A percentile compares a stretch with the other conserved stretches of the same genome.
These are phyloP conservation scores for Semnopithecus entellus DNA, from an alignment of 2,113 vertebrate genomes.

Conservation along the genomic window DNA sequence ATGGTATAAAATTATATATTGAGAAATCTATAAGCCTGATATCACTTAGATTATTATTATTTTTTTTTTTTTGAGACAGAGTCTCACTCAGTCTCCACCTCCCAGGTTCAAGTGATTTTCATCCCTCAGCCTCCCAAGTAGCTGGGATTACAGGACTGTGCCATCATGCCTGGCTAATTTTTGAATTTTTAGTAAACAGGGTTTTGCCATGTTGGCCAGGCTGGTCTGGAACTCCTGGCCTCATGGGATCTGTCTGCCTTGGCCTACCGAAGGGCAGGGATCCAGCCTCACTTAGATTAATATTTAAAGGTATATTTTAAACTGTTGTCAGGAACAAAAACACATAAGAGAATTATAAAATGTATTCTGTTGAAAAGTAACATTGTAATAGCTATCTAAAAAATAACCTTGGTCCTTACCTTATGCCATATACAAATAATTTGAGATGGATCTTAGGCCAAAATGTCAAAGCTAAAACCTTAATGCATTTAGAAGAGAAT, in stretches of 20 bases:
- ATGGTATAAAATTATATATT: not conserved
- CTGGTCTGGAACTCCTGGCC: too few relatives aligned
- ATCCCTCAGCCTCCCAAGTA: too few relatives aligned
- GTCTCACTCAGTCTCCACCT: too few relatives aligned
- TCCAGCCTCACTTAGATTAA: not conserved
- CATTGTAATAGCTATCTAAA: not conserved
- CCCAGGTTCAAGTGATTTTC: too few relatives aligned
- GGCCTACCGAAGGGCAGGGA: too few relatives aligned
- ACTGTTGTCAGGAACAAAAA: not conserved
- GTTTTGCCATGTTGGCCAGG: too few relatives aligned
- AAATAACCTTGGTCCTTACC: not conserved
- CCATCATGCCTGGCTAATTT: too few relatives aligned
- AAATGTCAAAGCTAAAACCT: not conserved
- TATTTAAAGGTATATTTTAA: slow-evolving; percentile 10
- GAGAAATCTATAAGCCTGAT: not conserved
- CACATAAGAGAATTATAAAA: not conserved
- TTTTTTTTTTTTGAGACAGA: too few relatives aligned
- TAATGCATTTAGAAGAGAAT: not conserved
- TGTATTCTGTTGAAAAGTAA: not conserved
- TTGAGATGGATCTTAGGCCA: not conserved
- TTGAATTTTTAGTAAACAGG: too few relatives aligned
- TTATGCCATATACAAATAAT: not conserved
- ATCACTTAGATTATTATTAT: not conserved
- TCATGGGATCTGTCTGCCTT: too few relatives aligned
- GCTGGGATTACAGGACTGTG: too few relatives aligned